These are phyloP conservation scores for Aricia agestis DNA, from an alignment of 1,140 invertebrate species.

Conservation along the genomic window DNA sequence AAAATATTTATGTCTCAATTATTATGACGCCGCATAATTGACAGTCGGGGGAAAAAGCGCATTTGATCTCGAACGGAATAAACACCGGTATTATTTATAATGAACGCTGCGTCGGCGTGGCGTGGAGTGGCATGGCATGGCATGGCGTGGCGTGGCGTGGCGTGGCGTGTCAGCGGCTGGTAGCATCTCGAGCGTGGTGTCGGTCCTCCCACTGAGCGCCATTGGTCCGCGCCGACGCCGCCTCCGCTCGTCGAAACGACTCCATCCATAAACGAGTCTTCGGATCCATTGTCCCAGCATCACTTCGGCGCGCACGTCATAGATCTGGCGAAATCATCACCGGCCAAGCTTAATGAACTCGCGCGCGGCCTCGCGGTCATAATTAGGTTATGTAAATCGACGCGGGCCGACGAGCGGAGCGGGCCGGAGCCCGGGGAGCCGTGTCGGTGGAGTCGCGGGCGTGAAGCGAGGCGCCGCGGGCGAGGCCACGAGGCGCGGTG, in stretches of 20 bases:
- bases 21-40: conserved; percentile 19
- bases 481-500: conserved; percentile 28
- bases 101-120: conserved; percentile 43
- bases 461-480: conserved; percentile 49
- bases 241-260: conserved; percentile 69
- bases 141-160: background rate
- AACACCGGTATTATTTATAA: conserved; percentile 54
- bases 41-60: conserved; percentile 4
- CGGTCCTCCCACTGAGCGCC: conserved; percentile 49
- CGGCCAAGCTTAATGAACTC: background rate
- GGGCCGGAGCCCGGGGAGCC: too few relatives aligned
- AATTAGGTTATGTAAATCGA: conserved; percentile 17
- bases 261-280: conserved; percentile 71
- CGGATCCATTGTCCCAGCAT: conserved; percentile 64
- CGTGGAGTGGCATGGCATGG: conserved; percentile 21
- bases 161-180: conserved; percentile 23
- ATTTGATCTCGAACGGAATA: conserved; percentile 20
- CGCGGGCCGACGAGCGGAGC: background rate
- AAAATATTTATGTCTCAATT: conserved; percentile 20
- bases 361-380: conserved; percentile 18
- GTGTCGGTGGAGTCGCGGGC: conserved; percentile 16
- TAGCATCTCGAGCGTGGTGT: conserved; percentile 47
- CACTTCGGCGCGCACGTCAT: conserved; percentile 55
- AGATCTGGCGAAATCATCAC: conserved; percentile 54
- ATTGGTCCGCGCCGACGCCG: conserved; percentile 42